Evolutionary conservation across 1,140 invertebrate genomes (phyloP), one percentile per base, ranked within the genome.

Genomic region (Latrodectus geometricus): DNA sequence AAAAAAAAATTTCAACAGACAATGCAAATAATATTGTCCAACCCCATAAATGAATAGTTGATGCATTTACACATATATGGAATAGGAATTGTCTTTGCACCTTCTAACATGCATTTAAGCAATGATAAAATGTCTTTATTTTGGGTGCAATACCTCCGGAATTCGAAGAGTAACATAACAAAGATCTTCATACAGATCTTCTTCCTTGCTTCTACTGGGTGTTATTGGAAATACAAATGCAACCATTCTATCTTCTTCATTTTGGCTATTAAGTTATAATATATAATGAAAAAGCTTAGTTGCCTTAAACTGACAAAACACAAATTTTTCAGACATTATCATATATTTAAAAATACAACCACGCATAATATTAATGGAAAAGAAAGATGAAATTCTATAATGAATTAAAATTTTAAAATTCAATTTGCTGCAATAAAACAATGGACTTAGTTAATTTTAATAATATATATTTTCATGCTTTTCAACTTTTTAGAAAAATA

Each of bases 181-280:
- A 76, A 97, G 93, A 91, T 96, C 95, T 92, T 96, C 95, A 91
- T 97, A 97, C 89, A 96, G 94, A 91, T 96, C 94, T 90, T 96
- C 95, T 88, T 96, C 95, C 78, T 93, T 93, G 89, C 94, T 94
- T 88, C 93, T 77, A 11, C 72, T 70, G 23, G 86, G 70, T 65
- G n/a, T 88, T 35, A 86, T 86, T 20, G 86, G 88, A 83, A 88
- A 87, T 70, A 87, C 88, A 66, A 88, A 70, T 15, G 73, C 49
- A 49, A 88, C 88, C 88, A 88, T 88, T 61, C 83, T 84, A 50
- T 88, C 88, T 35, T 87, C 83, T 86, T 88, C 88, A 88, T 82
- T 87, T 50, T 88, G 78, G 83, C 87, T 88, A 52, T 21, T 73
- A 52, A 35, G 73, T 78, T 54, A 76, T 70, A 80, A 81, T 21